phyloP scores from a whole-genome alignment of 2,113 vertebrate genomes.

The Phyllostomus discolor region DNA sequence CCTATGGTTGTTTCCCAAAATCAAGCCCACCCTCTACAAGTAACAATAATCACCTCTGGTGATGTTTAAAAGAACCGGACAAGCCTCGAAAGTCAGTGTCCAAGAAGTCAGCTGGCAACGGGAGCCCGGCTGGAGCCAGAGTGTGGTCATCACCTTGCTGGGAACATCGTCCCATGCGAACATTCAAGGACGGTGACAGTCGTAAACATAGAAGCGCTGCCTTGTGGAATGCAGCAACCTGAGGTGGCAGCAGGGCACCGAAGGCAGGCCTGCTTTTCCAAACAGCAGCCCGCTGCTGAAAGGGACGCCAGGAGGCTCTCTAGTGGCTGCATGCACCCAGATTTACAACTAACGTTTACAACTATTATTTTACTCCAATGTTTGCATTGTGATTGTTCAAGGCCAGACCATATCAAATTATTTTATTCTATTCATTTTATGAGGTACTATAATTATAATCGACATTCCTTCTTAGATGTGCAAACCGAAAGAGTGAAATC shows the following conservation, averaged over 20 bases:
- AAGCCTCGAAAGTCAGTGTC: background rate
- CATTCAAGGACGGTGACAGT: background rate
- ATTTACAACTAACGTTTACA: too few species aligned
- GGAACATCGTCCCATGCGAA: background rate
- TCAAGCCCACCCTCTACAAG: background rate
- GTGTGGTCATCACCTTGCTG: background rate
- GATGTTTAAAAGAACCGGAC: background rate
- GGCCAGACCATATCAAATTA: background rate
- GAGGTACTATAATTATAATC: background rate
- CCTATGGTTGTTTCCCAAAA: background rate
- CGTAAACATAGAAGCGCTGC: background rate
- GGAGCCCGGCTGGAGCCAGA: background rate
- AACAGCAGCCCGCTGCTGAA: background rate
- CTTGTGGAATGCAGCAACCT: background rate
- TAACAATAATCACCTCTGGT: background rate
- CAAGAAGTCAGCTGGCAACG: background rate
- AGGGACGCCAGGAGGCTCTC: background rate
- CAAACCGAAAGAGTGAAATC: background rate
- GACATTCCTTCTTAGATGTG: background rate
- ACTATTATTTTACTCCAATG: background rate
- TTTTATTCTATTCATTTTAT: slow-evolving; percentile 12
- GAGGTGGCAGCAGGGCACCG: background rate
- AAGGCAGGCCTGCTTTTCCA: background rate
- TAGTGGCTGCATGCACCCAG: background rate
- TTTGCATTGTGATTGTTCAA: background rate